Evolutionary conservation across 2,797 vertebrate species (phyloP).

Genomic region (Hoplostethus mediterraneus): DNA sequence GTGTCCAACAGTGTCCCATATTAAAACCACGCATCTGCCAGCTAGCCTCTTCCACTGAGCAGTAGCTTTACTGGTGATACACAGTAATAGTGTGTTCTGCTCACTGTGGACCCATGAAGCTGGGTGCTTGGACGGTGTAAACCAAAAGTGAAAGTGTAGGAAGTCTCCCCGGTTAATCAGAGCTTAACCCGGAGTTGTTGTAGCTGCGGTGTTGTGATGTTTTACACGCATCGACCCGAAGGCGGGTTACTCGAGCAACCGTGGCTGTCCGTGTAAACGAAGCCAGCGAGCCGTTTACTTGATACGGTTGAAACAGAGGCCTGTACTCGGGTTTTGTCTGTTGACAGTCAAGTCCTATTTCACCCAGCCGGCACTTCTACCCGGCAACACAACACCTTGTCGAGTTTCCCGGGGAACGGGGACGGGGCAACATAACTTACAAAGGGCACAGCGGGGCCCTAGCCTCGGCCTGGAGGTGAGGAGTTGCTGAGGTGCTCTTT

Average conservation of each 20-base stretch:
- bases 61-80: no score
- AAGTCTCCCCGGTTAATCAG: neutral
- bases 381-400: constrained; percentile 52
- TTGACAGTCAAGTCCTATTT: constrained; percentile 20
- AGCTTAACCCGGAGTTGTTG: no score
- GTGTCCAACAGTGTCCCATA: no score
- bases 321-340: no score
- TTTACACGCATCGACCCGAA: no score
- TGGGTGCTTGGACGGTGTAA: neutral
- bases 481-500: constrained; percentile 68
- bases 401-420: constrained; percentile 46
- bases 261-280: constrained; percentile 29
- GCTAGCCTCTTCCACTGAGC: no score
- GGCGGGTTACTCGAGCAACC: constrained; percentile 11
- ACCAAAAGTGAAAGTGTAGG: neutral
- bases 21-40: no score
- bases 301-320: no score
- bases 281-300: neutral
- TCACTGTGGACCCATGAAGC: neutral
- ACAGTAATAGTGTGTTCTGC: no score
- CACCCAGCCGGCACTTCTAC: constrained; percentile 29
- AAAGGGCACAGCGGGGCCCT: constrained; percentile 55
- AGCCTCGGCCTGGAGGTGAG: constrained; percentile 67
- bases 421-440: constrained; percentile 56
- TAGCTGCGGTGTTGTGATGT: no score